These are phyloP conservation scores for Sciurus carolinensis DNA, from an alignment of 2,797 vertebrate genomes.

Conservation along the genomic window DNA sequence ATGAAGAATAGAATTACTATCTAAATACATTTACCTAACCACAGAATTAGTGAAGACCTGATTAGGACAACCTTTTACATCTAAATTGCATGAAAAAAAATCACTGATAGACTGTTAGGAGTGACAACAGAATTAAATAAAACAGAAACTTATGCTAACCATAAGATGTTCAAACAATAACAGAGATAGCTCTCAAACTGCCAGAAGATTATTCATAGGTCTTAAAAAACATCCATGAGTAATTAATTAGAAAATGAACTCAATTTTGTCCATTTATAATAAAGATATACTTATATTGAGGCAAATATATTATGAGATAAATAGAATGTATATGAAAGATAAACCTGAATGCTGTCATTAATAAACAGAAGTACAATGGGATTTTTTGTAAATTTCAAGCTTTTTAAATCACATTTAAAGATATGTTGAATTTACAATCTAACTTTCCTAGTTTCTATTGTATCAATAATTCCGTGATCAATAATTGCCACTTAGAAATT, in stretches of 20 bases:
- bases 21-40: constrained; percentile 28
- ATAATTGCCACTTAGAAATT: constrained; percentile 62
- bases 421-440: constrained; percentile 41
- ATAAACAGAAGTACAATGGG: constrained; percentile 48
- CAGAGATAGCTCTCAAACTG: constrained; percentile 20
- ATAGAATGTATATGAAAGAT: constrained; percentile 48
- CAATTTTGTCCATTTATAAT: constrained; percentile 54
- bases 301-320: constrained; percentile 42
- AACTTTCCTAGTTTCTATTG: constrained; percentile 73
- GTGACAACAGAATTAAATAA: constrained; percentile 33
- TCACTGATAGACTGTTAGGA: constrained; percentile 30
- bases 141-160: constrained; percentile 62
- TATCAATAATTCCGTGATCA: constrained; percentile 48
- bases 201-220: constrained; percentile 41
- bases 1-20: constrained; percentile 56
- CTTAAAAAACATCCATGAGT: constrained; percentile 46
- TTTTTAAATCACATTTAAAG: constrained; percentile 45
- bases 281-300: constrained; percentile 53
- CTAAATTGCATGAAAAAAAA: constrained; percentile 60
- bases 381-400: constrained; percentile 52
- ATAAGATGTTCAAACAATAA: constrained; percentile 46
- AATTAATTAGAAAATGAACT: constrained; percentile 47
- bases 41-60: constrained; percentile 8
- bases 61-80: constrained; percentile 21
- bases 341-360: constrained; percentile 57